Evolutionary conservation across 2,113 vertebrate genomes (phyloP).

Genomic region (Cebus imitator): DNA sequence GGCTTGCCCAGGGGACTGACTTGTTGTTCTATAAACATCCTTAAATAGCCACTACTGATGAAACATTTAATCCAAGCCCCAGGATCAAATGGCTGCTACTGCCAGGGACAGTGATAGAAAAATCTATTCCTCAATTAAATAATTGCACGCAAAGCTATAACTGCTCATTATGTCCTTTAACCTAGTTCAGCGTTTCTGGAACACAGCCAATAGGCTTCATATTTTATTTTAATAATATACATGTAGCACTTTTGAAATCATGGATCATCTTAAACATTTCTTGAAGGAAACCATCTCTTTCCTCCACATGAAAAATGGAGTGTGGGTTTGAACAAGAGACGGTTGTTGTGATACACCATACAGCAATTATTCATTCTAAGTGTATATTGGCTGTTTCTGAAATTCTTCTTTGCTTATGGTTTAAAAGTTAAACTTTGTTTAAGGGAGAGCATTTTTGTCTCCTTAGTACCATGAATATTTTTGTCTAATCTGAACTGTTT

Average conservation of each 20-base stretch:
- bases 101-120: constrained; percentile 81
- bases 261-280: constrained; percentile 62
- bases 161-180: constrained; percentile 79
- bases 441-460: neutral
- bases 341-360: constrained; percentile 45
- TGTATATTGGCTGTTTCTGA: constrained; percentile 21
- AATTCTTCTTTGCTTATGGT: constrained; percentile 63
- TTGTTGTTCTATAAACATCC: constrained; percentile 85
- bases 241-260: constrained; percentile 64
- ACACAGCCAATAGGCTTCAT: constrained; percentile 67
- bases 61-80: constrained; percentile 85
- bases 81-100: constrained; percentile 81
- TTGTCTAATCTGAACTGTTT: constrained; percentile 20
- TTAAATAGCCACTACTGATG: constrained; percentile 83
- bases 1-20: constrained; percentile 82
- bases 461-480: neutral
- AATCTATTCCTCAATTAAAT: constrained; percentile 85
- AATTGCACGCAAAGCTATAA: constrained; percentile 76
- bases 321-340: constrained; percentile 69
- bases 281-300: constrained; percentile 71
- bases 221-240: constrained; percentile 72
- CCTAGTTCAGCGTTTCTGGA: constrained; percentile 80
- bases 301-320: constrained; percentile 69
- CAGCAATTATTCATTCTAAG: constrained; percentile 56
- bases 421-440: constrained; percentile 76